A percentile compares a stretch with the other conserved stretches of the same genome.
These are phyloP conservation scores for Orchesella flavescens DNA, from an alignment of 2,888 invertebrate genomes.

Conservation along the genomic window DNA sequence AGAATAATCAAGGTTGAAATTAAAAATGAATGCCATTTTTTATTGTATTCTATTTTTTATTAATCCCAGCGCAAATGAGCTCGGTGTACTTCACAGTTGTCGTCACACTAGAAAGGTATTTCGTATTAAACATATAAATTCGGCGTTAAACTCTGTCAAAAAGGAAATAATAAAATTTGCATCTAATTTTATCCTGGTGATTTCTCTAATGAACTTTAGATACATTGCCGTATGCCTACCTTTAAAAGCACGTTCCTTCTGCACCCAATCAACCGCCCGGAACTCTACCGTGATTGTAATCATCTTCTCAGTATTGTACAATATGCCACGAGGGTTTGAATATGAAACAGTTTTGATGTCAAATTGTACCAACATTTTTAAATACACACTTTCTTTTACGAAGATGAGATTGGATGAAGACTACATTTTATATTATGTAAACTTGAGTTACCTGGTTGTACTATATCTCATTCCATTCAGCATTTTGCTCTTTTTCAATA, in stretches of 20 bases:
- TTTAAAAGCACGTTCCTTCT: slow-evolving; percentile 47
- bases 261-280: slow-evolving; percentile 56
- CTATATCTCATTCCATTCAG: slow-evolving; percentile 59
- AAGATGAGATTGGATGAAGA: slow-evolving; percentile 26
- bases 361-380: neutral
- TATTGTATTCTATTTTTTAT: neutral
- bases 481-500: slow-evolving; percentile 60
- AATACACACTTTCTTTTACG: neutral
- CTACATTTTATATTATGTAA: slow-evolving; percentile 60
- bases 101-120: slow-evolving; percentile 66
- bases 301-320: slow-evolving; percentile 60
- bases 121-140: neutral
- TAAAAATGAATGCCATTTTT: too few species aligned
- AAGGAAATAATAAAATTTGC: too few species aligned
- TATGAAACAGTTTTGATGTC: slow-evolving; percentile 31
- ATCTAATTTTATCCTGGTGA: neutral
- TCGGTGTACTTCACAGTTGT: slow-evolving; percentile 68
- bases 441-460: slow-evolving; percentile 56
- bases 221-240: slow-evolving; percentile 60
- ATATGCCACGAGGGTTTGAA: slow-evolving; percentile 68
- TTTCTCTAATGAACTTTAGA: neutral
- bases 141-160: neutral
- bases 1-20: too few species aligned
- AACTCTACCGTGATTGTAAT: slow-evolving; percentile 22
- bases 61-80: slow-evolving; percentile 66